Conservation (phyloP, 2,113 vertebrate species). For the Grallaria varia region DNA sequence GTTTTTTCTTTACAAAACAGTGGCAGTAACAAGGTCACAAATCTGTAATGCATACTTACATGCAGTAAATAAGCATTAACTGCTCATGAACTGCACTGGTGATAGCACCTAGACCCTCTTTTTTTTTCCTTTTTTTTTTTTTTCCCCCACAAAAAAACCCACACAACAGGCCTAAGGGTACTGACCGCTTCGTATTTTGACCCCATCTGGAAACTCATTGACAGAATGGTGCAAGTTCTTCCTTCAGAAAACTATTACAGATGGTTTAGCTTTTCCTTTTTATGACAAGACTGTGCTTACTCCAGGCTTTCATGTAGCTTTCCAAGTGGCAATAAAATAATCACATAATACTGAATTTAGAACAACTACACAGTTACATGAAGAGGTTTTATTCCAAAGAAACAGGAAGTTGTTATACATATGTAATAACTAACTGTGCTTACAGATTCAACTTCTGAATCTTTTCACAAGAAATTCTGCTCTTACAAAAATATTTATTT, state of each 20-base stretch:
- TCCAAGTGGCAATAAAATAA: neutral
- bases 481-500: neutral
- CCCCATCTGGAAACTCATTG: neutral
- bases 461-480: neutral
- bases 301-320: neutral
- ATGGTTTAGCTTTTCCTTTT: neutral
- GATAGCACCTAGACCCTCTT: neutral
- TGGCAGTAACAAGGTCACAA: neutral
- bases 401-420: neutral
- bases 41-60: neutral
- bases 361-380: neutral
- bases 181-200: neutral
- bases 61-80: neutral
- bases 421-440: neutral
- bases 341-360: rapidly evolving
- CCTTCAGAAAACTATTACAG: neutral
- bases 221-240: neutral
- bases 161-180: neutral
- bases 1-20: neutral
- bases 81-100: neutral
- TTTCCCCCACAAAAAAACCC: neutral
- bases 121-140: neutral
- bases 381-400: neutral
- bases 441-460: neutral
- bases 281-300: neutral